These are phyloP conservation scores for Hirtodrosophila cameraria DNA, from an alignment of 2,888 invertebrate genomes.

Conservation along the genomic window DNA sequence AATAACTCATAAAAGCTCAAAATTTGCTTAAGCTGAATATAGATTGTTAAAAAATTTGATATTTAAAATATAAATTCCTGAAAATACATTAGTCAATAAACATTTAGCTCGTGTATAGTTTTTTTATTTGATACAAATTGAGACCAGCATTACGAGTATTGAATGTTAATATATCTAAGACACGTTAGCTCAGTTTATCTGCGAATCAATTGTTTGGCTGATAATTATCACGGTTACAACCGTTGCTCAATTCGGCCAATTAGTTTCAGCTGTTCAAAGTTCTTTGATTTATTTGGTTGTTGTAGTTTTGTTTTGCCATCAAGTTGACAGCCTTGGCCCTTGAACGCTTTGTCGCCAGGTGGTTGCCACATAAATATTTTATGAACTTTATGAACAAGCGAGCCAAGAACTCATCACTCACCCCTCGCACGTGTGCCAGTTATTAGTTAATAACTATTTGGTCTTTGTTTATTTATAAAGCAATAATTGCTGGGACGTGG, in stretches of 20 bases:
- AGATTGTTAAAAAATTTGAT: no score
- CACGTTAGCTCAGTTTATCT: constrained; percentile 10
- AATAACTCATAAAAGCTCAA: no score
- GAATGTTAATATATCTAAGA: constrained; percentile 12
- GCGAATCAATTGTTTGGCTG: constrained; percentile 6
- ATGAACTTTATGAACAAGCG: constrained; percentile 42
- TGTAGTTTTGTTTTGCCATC: not conserved
- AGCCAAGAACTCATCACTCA: not conserved
- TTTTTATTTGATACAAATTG: not conserved
- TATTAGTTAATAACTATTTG: constrained; percentile 77
- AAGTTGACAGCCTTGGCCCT: constrained; percentile 54
- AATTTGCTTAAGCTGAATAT: no score
- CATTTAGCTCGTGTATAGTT: no score
- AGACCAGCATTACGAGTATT: not conserved
- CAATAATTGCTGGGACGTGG: constrained; percentile 69
- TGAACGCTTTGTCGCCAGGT: constrained; percentile 46
- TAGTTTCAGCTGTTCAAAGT: constrained; percentile 49
- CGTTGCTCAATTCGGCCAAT: constrained; percentile 30
- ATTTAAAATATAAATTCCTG: no score
- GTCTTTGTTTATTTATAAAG: constrained; percentile 75
- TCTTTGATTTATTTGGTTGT: constrained; percentile 45
- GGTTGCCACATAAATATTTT: constrained; percentile 60
- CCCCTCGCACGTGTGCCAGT: constrained; percentile 49
- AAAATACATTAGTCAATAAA: no score
- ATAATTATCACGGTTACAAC: no score